Evolutionary conservation across 2,888 invertebrate genomes (phyloP).

Genomic region (Drosophila putrida): DNA sequence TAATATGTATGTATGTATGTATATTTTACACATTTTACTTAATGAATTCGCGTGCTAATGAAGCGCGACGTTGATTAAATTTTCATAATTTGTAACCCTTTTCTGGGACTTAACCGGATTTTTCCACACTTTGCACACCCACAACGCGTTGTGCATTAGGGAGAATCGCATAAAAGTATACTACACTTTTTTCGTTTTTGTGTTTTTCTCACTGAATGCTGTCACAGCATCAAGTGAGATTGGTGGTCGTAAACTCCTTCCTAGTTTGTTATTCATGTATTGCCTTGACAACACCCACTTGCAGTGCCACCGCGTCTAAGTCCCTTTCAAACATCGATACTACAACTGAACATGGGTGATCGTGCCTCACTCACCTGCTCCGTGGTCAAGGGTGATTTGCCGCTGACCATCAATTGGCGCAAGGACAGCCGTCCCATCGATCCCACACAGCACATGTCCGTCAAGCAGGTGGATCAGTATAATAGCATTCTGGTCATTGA

Average conservation of each 20-base stretch:
- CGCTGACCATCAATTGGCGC: slow-evolving; percentile 91
- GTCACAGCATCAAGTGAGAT: not conserved
- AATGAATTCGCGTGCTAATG: slow-evolving; percentile 76
- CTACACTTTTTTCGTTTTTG: slow-evolving; percentile 16
- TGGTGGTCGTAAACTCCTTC: not conserved
- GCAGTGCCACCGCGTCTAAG: slow-evolving; percentile 91
- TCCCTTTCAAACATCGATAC: slow-evolving; percentile 89
- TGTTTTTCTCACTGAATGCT: slow-evolving; percentile 22
- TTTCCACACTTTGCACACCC: slow-evolving; percentile 5
- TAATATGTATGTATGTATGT: not conserved
- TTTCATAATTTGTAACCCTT: slow-evolving; percentile 72
- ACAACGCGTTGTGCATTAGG: slow-evolving; percentile 26
- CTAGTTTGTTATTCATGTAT: slow-evolving; percentile 27
- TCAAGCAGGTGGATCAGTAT: slow-evolving; percentile 91
- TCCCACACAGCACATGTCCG: slow-evolving; percentile 88
- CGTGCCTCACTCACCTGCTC: slow-evolving; percentile 91
- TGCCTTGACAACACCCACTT: slow-evolving; percentile 63
- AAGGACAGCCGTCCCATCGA: slow-evolving; percentile 90
- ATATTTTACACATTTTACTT: slow-evolving; percentile 45
- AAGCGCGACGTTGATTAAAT: slow-evolving; percentile 74
- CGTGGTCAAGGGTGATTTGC: slow-evolving; percentile 91
- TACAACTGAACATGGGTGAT: slow-evolving; percentile 90
- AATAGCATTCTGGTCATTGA: slow-evolving; percentile 92
- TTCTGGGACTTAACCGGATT: slow-evolving; percentile 20
- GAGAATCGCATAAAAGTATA: slow-evolving; percentile 15